Conservation (phyloP, 2,113 vertebrate genomes). For the Orycteropus afer region DNA sequence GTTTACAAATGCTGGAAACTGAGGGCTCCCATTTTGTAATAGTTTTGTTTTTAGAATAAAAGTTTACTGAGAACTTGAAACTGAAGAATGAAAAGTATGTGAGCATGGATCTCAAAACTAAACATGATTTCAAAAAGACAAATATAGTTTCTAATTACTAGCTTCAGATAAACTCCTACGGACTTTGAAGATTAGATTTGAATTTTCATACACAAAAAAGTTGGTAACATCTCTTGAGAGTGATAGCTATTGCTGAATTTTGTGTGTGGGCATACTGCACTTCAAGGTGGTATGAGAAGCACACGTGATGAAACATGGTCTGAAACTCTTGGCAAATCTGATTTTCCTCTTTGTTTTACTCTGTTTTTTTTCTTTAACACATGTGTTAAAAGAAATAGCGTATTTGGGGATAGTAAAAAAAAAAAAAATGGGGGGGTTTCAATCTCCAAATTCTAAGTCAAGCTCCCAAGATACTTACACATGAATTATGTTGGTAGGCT, state of each 20-base stretch:
- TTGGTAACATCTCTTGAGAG: not conserved
- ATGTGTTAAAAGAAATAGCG: not conserved
- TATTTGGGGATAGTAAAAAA: not conserved
- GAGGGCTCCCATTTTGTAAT: not conserved
- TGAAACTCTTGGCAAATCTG: not conserved
- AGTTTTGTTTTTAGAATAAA: conserved; percentile 3
- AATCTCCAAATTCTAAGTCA: conserved; percentile 26
- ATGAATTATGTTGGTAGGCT: not conserved
- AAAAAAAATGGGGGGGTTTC: not conserved
- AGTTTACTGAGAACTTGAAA: not conserved
- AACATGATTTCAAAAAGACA: conserved; percentile 12
- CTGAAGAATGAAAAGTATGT: not conserved
- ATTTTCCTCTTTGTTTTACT: not conserved
- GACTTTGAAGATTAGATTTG: not conserved
- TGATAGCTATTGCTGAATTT: not conserved
- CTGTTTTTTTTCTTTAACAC: not conserved
- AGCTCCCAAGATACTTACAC: not conserved
- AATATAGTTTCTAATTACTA: not conserved
- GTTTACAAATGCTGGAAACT: not conserved
- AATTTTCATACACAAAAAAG: not conserved
- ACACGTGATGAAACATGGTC: not conserved
- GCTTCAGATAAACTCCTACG: not conserved
- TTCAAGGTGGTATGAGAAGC: not conserved
- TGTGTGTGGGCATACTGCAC: not conserved
- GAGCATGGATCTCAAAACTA: conserved; percentile 5